Percentiles rank a stretch among this genome's conserved stretches.
Evolutionary conservation across 2,797 vertebrate species (phyloP).

Genomic region (Xenops minutus): DNA sequence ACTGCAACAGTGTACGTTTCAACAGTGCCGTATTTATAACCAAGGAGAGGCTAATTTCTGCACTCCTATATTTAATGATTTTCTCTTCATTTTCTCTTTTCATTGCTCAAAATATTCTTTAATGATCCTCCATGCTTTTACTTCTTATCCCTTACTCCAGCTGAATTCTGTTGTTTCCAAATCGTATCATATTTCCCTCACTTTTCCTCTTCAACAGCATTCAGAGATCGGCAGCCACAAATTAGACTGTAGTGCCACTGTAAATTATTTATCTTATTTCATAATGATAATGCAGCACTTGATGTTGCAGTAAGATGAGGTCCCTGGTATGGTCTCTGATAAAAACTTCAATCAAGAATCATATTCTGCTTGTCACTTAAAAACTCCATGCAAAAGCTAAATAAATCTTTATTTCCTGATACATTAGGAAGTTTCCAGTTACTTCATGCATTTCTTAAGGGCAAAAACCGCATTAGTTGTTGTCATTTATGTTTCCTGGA

Average conservation of each 20-base stretch:
- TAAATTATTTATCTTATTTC: background rate
- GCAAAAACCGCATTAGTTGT: background rate
- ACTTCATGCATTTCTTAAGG: background rate
- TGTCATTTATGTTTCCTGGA: background rate
- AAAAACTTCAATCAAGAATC: background rate
- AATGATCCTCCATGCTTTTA: background rate
- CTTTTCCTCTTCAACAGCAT: background rate
- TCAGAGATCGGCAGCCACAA: background rate
- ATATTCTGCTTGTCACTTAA: background rate
- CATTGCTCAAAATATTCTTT: background rate
- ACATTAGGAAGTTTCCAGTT: background rate
- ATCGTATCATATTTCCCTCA: background rate
- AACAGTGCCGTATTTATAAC: background rate
- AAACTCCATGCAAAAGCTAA: background rate
- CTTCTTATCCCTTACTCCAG: background rate
- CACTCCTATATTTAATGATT: background rate
- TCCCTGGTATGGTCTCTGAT: background rate
- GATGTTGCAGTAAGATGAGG: background rate
- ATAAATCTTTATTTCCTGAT: background rate
- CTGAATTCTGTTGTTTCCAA: background rate
- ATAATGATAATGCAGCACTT: background rate
- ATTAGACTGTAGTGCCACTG: background rate
- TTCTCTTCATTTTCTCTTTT: background rate
- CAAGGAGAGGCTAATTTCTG: background rate
- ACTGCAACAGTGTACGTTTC: background rate